Base-by-base conservation (phyloP, 2,888 invertebrate species). In the Chrysolina haemoptera region DNA sequence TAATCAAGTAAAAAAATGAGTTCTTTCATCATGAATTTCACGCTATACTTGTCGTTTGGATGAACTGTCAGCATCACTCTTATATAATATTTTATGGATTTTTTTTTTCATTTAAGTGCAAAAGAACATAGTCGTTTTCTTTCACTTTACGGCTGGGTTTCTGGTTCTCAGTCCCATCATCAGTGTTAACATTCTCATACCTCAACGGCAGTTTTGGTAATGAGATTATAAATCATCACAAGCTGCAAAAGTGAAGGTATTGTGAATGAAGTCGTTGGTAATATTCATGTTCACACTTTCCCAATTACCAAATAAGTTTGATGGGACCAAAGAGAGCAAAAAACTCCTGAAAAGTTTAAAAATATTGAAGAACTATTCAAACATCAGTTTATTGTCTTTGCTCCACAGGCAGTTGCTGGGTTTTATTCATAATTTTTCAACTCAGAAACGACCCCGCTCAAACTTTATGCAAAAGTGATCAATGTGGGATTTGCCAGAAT, bases 101-200 rank as follows among this genome's bases (percentile, higher is more conserved):
- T 67, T 12, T 67, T 12, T 67, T 67, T 55, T 16, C 67, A 35
- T 18, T 18, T 8, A 67, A 67, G 9, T 53, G 35, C 35, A 67
- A 53, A 40, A 67, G 55, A 12, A 67, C 67, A 22, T 67, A 67
- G 43, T 67, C 53, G 40, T 67, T 67, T 53, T 59, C 59, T 27
- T 59, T 59, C 35, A 59, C 59, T 59, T 59, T 35, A 0, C 14
- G 27, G 22, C 12, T 35, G 35, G 35, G 2, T 53, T 20, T 4
- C 10, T 20, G 53, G 12, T 20, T 18, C 9, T 53, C 18, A 11
- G 18, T 18, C 2, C 18, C 18, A 10, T 59, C 22, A 14, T 59
- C 59, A 27, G 59, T 14, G 16, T 22, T 27, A 59, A 59, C 27
- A 59, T n/a, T n/a, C n/a, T 59, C 22, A 59, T 59, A 27, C 6